Base-by-base conservation (phyloP, 1,140 invertebrate genomes). In the Vanessa atalanta region DNA sequence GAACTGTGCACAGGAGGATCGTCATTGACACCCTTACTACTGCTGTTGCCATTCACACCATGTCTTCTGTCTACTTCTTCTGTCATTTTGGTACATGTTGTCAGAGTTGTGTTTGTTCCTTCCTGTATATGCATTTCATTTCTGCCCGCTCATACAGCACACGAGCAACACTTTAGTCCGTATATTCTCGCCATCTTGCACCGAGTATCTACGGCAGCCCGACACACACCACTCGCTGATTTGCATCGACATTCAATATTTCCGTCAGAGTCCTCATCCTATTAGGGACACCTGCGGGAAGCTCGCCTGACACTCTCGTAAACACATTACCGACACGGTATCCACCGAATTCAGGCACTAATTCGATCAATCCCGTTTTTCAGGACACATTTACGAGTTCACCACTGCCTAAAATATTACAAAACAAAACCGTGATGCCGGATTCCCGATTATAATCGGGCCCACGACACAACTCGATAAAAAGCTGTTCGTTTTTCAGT, bases 11-110 rank as follows among this genome's bases (percentile, higher is more conserved):
- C 87, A 73, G 88, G 83, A 83, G 80, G 82, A 83, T 91, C 89
- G 60, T 91, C 89, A 83, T 79, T 88, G 60, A 78, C 84, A 83
- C 81, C 82, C 82, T 91, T 91, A 83, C 91, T 93, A 89, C 94
- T 93, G 91, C 93, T 93, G 93, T 93, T 94, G 87, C 94, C 94
- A 94, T 94, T 94, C 87, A 94, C 93, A 90, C 94, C 94, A 93
- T 94, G 91, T 94, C 93, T 94, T 94, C 91, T 94, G 93, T 94
- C 93, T 91, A 93, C 93, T 93, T 94, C 94, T 93, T 94, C 94
- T 94, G 93, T 94, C 94, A 94, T 94, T 94, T 94, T 94, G 93
- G 94, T 91, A 94, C 94, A 94, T 94, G 94, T 94, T 94, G 94
- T 94, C 92, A 93, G 92, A 92, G 90, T 92, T 92, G 91, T 93